Conservation (phyloP, 2,797 vertebrate species). For the Phoxinus dragarum region DNA sequence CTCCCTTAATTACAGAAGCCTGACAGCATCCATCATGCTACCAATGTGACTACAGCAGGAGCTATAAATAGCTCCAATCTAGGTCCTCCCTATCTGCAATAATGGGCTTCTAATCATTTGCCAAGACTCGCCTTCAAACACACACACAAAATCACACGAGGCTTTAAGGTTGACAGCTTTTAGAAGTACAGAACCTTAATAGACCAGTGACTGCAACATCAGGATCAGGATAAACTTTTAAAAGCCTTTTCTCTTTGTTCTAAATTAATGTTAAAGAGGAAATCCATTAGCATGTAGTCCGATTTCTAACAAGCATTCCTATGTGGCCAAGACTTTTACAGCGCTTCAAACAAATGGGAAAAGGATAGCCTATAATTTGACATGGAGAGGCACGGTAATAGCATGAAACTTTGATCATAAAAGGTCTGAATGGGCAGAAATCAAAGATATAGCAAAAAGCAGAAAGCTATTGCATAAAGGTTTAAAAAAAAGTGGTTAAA, state of each 20-base stretch:
- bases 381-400: constrained; percentile 26
- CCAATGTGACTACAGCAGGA: constrained; percentile 47
- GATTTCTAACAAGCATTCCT: constrained; percentile 39
- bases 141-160: constrained; percentile 9
- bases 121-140: constrained; percentile 10
- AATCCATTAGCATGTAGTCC: constrained; percentile 46
- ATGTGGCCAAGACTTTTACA: constrained; percentile 17
- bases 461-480: constrained; percentile 6
- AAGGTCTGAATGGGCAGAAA: constrained; percentile 15
- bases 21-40: constrained; percentile 53
- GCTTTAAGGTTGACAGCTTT: constrained; percentile 35
- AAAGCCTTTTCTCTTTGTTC: constrained; percentile 30
- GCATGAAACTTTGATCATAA: constrained; percentile 36
- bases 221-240: constrained; percentile 20
- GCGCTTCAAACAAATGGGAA: constrained; percentile 39
- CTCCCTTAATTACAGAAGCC: constrained; percentile 52
- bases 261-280: constrained; percentile 47
- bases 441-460: constrained; percentile 19
- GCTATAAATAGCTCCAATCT: constrained; percentile 58
- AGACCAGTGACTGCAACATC: constrained; percentile 41
- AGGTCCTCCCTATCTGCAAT: constrained; percentile 55
- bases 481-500: constrained; percentile 10
- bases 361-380: constrained; percentile 32
- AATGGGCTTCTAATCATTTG: constrained; percentile 59
- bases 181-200: constrained; percentile 27